phyloP scores from a whole-genome alignment of 2,797 vertebrate species.

The Enteromius thamalakanensis region DNA sequence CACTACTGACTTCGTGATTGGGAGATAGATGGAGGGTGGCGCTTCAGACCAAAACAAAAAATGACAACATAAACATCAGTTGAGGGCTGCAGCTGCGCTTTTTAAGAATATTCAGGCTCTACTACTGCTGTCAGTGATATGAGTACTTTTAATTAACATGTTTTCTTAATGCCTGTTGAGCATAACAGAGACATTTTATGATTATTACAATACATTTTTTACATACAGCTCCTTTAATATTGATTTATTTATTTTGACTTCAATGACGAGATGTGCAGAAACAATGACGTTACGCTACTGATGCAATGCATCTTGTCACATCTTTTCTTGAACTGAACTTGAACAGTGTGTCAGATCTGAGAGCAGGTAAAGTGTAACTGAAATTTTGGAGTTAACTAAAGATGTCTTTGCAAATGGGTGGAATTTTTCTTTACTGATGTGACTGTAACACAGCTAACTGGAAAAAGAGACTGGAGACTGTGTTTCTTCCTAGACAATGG shows the following conservation, averaged over 20 bases:
- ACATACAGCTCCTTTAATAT: too few relatives aligned
- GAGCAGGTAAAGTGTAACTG: neutral
- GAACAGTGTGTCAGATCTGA: neutral
- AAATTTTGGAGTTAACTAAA: neutral
- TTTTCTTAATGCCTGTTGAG: too few relatives aligned
- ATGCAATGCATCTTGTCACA: neutral
- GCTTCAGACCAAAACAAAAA: too few relatives aligned
- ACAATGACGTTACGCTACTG: neutral
- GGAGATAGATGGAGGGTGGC: too few relatives aligned
- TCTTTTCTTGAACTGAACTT: neutral
- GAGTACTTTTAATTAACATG: too few relatives aligned
- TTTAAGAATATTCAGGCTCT: too few relatives aligned
- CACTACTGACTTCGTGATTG: too few relatives aligned
- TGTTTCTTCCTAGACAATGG: neutral
- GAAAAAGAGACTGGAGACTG: neutral
- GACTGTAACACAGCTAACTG: neutral
- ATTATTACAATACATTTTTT: too few relatives aligned
- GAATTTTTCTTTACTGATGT: neutral
- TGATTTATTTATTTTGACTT: neutral
- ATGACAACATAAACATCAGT: too few relatives aligned
- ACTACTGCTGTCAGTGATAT: too few relatives aligned
- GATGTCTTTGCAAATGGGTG: neutral
- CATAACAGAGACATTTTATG: too few relatives aligned
- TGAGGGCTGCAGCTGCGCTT: too few relatives aligned
- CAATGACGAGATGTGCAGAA: neutral